Percentiles rank a stretch among this genome's conserved stretches.
These are phyloP conservation scores for Abscondita cerata DNA, from an alignment of 2,888 invertebrate species.

Conservation along the genomic window DNA sequence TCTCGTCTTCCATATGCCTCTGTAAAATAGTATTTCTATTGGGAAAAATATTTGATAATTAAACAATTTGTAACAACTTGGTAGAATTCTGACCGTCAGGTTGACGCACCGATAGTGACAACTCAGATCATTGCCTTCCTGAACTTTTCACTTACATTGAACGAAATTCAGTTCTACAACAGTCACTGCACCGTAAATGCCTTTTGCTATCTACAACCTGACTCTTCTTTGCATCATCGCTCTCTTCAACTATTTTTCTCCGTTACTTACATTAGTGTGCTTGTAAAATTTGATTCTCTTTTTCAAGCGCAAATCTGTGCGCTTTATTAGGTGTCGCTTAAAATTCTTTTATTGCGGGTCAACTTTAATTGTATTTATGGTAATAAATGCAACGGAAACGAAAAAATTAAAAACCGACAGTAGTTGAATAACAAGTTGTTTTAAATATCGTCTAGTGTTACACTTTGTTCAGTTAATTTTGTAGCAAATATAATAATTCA, in stretches of 20 bases:
- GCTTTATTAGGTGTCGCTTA: too few species aligned
- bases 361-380: too few species aligned
- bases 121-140: conserved; percentile 42
- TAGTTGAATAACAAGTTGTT: too few species aligned
- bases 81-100: conserved; percentile 12
- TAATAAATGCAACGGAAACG: too few species aligned
- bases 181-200: conserved; percentile 30
- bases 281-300: too few species aligned
- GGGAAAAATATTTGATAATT: conserved; percentile 2
- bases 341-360: too few species aligned
- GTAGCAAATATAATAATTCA: too few species aligned
- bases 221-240: conserved; percentile 29
- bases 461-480: too few species aligned
- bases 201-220: conserved; percentile 33
- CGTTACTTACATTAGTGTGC: conserved; percentile 16
- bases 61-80: conserved; percentile 8
- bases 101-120: conserved; percentile 35
- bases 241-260: conserved; percentile 28
- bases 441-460: too few species aligned
- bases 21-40: not conserved
- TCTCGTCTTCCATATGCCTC: conserved; percentile 2
- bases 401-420: too few species aligned
- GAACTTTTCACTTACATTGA: conserved; percentile 40
- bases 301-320: too few species aligned
- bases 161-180: conserved; percentile 34